Evolutionary conservation across 2,113 vertebrate species (phyloP).

Genomic region (Rostratula benghalensis): DNA sequence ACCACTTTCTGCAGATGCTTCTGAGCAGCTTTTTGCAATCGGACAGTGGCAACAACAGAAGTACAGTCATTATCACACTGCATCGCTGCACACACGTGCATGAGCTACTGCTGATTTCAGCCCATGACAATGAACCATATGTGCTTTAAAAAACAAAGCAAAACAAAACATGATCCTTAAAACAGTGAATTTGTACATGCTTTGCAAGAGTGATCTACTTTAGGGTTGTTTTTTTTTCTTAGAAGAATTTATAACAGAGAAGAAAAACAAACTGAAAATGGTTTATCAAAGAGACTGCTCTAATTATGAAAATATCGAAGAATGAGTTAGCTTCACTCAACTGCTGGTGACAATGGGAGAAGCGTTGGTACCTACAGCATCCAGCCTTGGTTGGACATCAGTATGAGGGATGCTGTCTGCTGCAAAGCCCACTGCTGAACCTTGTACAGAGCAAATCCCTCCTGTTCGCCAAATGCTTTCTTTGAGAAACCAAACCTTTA

Average conservation of each 20-base stretch:
- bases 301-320: background rate
- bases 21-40: background rate
- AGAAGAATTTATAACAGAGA: background rate
- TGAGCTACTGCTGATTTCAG: background rate
- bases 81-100: background rate
- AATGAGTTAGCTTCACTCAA: background rate
- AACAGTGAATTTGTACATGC: background rate
- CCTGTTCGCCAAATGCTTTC: background rate
- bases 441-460: background rate
- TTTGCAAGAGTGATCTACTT: background rate
- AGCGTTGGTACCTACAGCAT: background rate
- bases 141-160: background rate
- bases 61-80: background rate
- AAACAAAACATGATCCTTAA: background rate
- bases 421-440: background rate
- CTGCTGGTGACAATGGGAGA: background rate
- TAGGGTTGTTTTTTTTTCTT: background rate
- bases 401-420: background rate
- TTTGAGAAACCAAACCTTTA: background rate
- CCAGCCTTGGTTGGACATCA: rapidly evolving
- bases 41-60: background rate
- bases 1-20: background rate
- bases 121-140: background rate
- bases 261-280: background rate
- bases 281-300: background rate